phyloP scores from a whole-genome alignment of 2,113 vertebrate species.

The Eurystomus gularis region DNA sequence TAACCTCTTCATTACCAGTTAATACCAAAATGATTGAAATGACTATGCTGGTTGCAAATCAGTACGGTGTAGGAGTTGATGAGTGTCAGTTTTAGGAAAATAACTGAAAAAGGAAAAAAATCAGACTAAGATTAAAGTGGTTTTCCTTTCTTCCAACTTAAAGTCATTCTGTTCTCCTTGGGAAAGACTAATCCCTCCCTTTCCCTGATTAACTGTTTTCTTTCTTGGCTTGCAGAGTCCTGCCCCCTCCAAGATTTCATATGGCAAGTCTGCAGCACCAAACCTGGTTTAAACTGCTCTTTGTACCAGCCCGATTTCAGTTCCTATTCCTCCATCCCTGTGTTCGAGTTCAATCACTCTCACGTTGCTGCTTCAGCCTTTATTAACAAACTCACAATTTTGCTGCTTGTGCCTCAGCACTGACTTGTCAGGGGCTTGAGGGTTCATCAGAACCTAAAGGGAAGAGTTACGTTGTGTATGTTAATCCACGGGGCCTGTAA shows the following conservation, averaged over 20 bases:
- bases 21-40: neutral
- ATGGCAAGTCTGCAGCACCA: neutral
- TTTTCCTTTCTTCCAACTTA: neutral
- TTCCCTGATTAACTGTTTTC: neutral
- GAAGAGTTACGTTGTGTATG: neutral
- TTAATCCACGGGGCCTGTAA: conserved; percentile 13
- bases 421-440: neutral
- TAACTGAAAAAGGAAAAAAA: neutral
- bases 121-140: neutral
- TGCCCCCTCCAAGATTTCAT: neutral
- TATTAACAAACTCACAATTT: neutral
- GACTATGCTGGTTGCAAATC: neutral
- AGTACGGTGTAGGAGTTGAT: neutral
- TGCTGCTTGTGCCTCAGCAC: neutral
- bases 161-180: neutral
- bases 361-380: neutral
- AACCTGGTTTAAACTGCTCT: neutral
- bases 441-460: neutral
- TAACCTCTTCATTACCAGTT: neutral
- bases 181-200: neutral
- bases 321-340: neutral
- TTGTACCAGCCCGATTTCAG: neutral
- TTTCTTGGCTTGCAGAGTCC: neutral
- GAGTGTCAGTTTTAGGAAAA: neutral
- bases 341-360: neutral